Evolutionary conservation across 2,888 invertebrate genomes (phyloP).

Genomic region (Trilocha varians): DNA sequence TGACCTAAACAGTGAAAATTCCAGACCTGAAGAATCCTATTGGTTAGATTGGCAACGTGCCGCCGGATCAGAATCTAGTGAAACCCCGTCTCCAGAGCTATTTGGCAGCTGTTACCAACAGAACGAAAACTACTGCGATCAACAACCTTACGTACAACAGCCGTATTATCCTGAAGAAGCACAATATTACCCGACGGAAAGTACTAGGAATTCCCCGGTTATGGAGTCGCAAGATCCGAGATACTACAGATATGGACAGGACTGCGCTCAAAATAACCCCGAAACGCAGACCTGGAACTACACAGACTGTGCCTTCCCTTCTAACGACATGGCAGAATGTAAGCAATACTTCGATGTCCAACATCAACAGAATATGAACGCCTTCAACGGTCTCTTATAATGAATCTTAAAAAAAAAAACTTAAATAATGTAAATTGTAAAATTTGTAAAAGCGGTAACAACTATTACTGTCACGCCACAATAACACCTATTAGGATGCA

Average conservation of each 20-base stretch:
- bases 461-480: too few relatives aligned
- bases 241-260: slow-evolving; percentile 51
- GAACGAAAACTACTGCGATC: slow-evolving; percentile 53
- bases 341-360: slow-evolving; percentile 54
- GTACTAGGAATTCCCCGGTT: slow-evolving; percentile 44
- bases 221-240: slow-evolving; percentile 51
- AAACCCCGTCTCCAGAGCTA: slow-evolving; percentile 73
- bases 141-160: slow-evolving; percentile 46
- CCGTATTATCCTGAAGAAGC: slow-evolving; percentile 58
- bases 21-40: slow-evolving; percentile 73
- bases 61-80: slow-evolving; percentile 65
- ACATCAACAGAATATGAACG: slow-evolving; percentile 43
- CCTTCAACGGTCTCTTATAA: slow-evolving; percentile 54
- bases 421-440: slow-evolving; percentile 37
- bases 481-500: too few relatives aligned
- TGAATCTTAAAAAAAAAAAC: slow-evolving; percentile 29
- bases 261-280: slow-evolving; percentile 42
- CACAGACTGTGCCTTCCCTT: slow-evolving; percentile 48
- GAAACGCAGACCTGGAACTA: slow-evolving; percentile 55
- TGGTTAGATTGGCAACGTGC: slow-evolving; percentile 74
- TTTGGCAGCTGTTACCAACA: slow-evolving; percentile 54
- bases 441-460: too few relatives aligned
- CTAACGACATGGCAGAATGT: slow-evolving; percentile 40
- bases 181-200: slow-evolving; percentile 52
- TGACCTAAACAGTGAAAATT: slow-evolving; percentile 82